Evolutionary conservation across 2,113 vertebrate species (phyloP), one percentile per base, ranked within the genome.

Genomic region (Cyrtonyx montezumae): DNA sequence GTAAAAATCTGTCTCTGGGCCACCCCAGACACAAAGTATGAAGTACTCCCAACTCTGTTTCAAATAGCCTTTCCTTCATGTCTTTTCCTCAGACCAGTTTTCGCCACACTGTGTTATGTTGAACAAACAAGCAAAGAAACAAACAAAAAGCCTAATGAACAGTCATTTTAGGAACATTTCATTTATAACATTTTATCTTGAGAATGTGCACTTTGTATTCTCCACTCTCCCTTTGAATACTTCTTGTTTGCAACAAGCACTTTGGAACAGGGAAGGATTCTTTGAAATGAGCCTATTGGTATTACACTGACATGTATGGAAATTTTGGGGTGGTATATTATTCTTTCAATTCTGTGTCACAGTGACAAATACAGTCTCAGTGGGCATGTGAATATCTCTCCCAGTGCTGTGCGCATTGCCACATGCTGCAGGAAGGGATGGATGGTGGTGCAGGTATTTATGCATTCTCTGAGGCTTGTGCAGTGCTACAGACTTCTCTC

Each of bases 351-450:
- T 73, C 32, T 19, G 16, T 55, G 28, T 36, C 11, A 19, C 43
- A 19, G 61, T 73, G 40, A 37, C 17, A 66, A 25, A 15, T 3
- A 10, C 17, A 83, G 23, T 26, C 25, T 74, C 49, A 43, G 3
- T 5, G 8, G 6, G 22, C 46, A 23, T 13, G 28, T 8, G 23
- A 62, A 32, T 37, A 34, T 42, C 36, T 37, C 66, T n/a, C 18
- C 17, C 21, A 49, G 11, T 1, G 3, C 51, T 26, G 9, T 0
- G 0, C 3, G 2, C 8, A 9, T 25, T 8, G 6, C 5, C 1
- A 2, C 36, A 21, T 43, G 42, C 13, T 75, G 32, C 34, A 55
- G 76, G 23, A 55, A 1, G 2, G 55, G 12, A 11, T 0, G 1
- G 1, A 1, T 1, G 3, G 62, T 4, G 2, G 17, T 8, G 53